Evolutionary conservation across 1,140 invertebrate genomes (phyloP).

Genomic region (Nomia melanderi): DNA sequence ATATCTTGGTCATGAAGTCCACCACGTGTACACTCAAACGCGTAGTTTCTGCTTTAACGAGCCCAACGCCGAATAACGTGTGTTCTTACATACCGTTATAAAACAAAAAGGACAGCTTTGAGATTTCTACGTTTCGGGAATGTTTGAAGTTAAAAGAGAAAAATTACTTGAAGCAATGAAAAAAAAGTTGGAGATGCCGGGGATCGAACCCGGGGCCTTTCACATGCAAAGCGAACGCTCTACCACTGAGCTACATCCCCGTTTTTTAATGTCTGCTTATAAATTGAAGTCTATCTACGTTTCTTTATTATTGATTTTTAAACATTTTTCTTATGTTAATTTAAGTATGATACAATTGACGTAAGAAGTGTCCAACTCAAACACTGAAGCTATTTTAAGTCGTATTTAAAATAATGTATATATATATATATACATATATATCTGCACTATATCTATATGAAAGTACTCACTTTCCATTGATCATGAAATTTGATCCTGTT

Average conservation of each 20-base stretch:
- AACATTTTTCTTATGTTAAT: neutral
- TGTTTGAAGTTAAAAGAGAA: neutral
- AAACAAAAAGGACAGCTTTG: neutral
- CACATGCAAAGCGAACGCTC: conserved; percentile 88
- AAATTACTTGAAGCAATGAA: neutral
- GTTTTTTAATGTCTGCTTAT: conserved; percentile 2
- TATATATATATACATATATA: neutral
- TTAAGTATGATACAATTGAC: neutral
- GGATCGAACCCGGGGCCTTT: conserved; percentile 88
- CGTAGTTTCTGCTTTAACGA: too few species aligned
- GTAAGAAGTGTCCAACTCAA: neutral
- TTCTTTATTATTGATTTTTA: conserved; percentile 8
- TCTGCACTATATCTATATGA: neutral
- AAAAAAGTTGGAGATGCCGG: conserved; percentile 84
- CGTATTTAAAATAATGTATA: neutral
- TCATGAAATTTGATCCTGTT: neutral
- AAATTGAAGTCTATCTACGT: neutral
- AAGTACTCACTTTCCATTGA: neutral
- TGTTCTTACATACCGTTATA: too few species aligned
- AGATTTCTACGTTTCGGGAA: neutral
- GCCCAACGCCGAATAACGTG: too few species aligned
- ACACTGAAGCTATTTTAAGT: neutral
- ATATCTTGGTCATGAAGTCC: conserved; percentile 1
- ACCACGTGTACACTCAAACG: neutral
- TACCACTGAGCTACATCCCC: conserved; percentile 81